phyloP scores from a whole-genome alignment of 2,888 invertebrate species.

The Lutraria lutraria region DNA sequence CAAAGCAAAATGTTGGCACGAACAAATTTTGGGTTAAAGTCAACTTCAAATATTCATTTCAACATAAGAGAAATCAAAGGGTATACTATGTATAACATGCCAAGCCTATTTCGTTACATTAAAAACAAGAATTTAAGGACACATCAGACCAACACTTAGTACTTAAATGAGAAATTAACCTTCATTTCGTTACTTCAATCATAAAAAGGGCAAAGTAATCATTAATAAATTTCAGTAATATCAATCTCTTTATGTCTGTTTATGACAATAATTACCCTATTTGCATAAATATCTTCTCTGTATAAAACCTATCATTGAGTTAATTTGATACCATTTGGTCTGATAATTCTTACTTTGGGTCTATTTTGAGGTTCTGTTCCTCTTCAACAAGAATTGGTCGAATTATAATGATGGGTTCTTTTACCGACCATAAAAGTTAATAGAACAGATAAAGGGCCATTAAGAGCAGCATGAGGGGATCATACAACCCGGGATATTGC shows the following conservation, averaged over 20 bases:
- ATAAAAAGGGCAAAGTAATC: slow-evolving; percentile 21
- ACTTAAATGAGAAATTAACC: not conserved
- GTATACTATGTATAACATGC: not conserved
- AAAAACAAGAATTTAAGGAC: not conserved
- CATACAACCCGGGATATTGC: not conserved
- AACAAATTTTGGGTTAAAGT: not conserved
- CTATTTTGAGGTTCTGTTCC: slow-evolving; percentile 23
- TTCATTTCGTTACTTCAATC: not conserved
- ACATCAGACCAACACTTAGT: not conserved
- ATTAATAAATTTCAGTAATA: slow-evolving; percentile 18
- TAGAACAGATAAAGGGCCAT: not conserved
- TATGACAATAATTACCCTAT: slow-evolving; percentile 39
- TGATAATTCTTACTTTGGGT: slow-evolving; percentile 42
- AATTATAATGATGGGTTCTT: slow-evolving; percentile 34
- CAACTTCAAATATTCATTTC: not conserved
- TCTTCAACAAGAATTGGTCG: slow-evolving; percentile 30
- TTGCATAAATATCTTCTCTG: slow-evolving; percentile 39
- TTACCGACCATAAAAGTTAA: slow-evolving; percentile 30
- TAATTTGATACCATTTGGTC: slow-evolving; percentile 43
- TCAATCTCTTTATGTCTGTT: slow-evolving; percentile 15
- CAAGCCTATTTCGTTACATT: not conserved
- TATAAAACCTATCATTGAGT: slow-evolving; percentile 38
- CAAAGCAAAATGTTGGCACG: not conserved
- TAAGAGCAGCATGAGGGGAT: not conserved
- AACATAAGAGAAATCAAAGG: slow-evolving; percentile 1